These are phyloP conservation scores for Lepetodrilus schrolli DNA, from an alignment of 2,888 invertebrate genomes.

Conservation along the genomic window DNA sequence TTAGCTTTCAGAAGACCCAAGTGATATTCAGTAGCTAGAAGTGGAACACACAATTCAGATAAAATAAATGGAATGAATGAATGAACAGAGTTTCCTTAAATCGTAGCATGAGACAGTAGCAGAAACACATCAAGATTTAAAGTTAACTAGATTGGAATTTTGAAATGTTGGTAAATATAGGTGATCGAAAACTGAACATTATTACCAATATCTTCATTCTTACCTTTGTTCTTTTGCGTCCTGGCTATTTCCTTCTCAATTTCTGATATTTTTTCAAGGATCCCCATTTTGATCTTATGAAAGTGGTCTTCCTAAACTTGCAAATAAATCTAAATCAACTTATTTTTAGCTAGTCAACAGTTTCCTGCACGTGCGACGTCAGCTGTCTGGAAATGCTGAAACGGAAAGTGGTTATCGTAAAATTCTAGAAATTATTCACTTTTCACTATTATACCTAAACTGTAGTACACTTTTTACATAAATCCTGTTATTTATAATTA, in stretches of 20 bases:
- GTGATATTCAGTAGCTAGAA: slow-evolving; percentile 97
- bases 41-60: background rate
- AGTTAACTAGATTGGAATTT: too few relatives aligned
- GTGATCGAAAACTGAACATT: background rate
- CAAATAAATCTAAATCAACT: too few relatives aligned
- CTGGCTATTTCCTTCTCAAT: slow-evolving; percentile 98
- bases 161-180: background rate
- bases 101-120: too few relatives aligned
- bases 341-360: background rate
- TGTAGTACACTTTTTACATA: too few relatives aligned
- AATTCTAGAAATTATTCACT: too few relatives aligned
- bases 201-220: too few relatives aligned
- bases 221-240: slow-evolving; percentile 99
- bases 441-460: too few relatives aligned
- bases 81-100: too few relatives aligned
- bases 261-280: slow-evolving; percentile 98
- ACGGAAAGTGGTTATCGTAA: background rate
- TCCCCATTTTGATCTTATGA: slow-evolving; percentile 85
- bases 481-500: too few relatives aligned
- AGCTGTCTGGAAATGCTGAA: background rate
- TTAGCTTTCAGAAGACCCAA: slow-evolving; percentile 95
- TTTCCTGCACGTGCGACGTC: slow-evolving; percentile 15
- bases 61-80: too few relatives aligned
- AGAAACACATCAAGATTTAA: background rate
- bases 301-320: too few relatives aligned